Evolutionary conservation across 2,797 vertebrate species (phyloP).

Genomic region (Sebastiscus tertius): DNA sequence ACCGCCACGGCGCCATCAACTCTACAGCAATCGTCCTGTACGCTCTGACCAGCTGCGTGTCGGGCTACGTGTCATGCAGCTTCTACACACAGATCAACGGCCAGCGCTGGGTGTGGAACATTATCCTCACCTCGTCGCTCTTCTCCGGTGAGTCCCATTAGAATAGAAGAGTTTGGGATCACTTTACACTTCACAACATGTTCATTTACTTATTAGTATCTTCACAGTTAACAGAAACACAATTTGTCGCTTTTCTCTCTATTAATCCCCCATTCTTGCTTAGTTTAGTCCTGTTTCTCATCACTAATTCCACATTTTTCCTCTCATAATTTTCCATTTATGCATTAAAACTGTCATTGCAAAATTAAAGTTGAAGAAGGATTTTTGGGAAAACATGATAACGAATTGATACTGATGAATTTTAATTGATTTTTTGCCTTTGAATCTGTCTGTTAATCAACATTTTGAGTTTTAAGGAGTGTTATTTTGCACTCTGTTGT

Average conservation of each 20-base stretch:
- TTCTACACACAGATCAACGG: constrained; percentile 94
- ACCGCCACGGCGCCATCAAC: constrained; percentile 94
- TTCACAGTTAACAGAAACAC: neutral
- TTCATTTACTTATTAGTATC: neutral
- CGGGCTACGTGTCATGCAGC: constrained; percentile 92
- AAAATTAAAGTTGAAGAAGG: neutral
- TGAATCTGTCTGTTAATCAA: neutral
- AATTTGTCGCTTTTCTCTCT: neutral
- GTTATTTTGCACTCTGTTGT: neutral
- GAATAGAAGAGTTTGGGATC: neutral
- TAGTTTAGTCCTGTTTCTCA: neutral
- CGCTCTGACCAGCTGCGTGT: constrained; percentile 93
- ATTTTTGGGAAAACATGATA: neutral
- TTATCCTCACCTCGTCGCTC: constrained; percentile 91
- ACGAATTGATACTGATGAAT: neutral
- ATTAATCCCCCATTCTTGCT: neutral
- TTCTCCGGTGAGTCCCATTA: constrained; percentile 86
- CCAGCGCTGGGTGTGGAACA: constrained; percentile 95
- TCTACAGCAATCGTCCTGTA: constrained; percentile 92
- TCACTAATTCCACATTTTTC: neutral
- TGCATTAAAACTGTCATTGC: neutral
- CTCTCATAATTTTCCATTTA: neutral
- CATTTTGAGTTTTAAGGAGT: neutral
- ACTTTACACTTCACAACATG: neutral
- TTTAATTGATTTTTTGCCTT: neutral